phyloP scores from a whole-genome alignment of 2,797 vertebrate species.

The Clarias platycephalus region DNA sequence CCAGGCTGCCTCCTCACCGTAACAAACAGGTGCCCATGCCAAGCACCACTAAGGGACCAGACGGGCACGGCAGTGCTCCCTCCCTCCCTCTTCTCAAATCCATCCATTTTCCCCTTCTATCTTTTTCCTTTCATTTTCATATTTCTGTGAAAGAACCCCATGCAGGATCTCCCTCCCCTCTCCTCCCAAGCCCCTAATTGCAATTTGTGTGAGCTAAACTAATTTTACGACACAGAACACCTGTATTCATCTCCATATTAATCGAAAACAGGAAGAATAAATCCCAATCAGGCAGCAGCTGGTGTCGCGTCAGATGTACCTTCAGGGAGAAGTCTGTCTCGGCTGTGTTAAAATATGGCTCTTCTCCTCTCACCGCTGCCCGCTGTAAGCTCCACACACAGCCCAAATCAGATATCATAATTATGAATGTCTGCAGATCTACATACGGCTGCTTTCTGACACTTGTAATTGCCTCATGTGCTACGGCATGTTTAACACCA shows the following conservation, averaged over 20 bases:
- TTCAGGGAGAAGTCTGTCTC: conserved; percentile 80
- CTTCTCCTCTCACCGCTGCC: conserved; percentile 59
- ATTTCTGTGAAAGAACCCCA: conserved; percentile 48
- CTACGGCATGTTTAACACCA: conserved; percentile 70
- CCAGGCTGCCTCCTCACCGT: conserved; percentile 62
- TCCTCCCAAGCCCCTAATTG: conserved; percentile 72
- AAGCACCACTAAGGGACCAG: conserved; percentile 61
- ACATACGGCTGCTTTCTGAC: conserved; percentile 72
- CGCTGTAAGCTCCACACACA: conserved; percentile 50
- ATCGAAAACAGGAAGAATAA: conserved; percentile 83
- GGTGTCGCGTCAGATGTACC: conserved; percentile 78
- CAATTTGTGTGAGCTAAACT: conserved; percentile 81
- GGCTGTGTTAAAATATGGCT: conserved; percentile 75
- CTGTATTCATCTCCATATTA: conserved; percentile 84
- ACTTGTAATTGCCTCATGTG: conserved; percentile 77
- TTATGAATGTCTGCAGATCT: conserved; percentile 77
- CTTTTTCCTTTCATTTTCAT: conserved; percentile 55
- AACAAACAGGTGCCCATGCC: conserved; percentile 69
- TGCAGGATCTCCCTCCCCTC: conserved; percentile 31
- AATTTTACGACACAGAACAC: conserved; percentile 79
- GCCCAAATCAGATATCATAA: conserved; percentile 62
- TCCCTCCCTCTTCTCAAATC: conserved; percentile 66
- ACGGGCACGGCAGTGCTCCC: conserved; percentile 47
- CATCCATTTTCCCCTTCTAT: conserved; percentile 66
- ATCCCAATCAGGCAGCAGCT: conserved; percentile 80